Base-by-base conservation (phyloP, 1,140 invertebrate genomes). In the Cardiocondyla obscurior region DNA sequence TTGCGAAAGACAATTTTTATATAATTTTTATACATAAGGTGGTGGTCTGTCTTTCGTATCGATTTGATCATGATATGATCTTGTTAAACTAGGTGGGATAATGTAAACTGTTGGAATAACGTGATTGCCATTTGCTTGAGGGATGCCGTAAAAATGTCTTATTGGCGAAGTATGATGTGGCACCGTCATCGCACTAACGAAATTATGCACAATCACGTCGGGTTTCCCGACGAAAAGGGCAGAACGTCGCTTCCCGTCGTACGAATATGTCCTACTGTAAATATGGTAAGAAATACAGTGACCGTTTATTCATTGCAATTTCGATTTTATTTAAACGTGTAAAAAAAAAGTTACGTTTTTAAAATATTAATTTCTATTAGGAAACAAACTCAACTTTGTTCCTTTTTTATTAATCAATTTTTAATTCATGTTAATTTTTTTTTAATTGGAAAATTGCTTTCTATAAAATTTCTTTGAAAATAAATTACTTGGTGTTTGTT, bases 261-360 rank as follows among this genome's bases (percentile, higher is more conserved):
- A 49, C 76, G 67, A 92, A 90, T 92, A 94, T 93, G 92, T 89
- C 69, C 84, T 84, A 89, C 73, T 81, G 73, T 55, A 87, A 83
- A 62, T 85, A 90, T 88, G 92, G 92, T 93, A 87, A 92, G 91
- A 89, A 70, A 49, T 19, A 62, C 7, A 55, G 28, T 39, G 22
- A 39, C n/a, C 19, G 7, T 33, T 70, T 1, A 0, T 25, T 70
- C 14, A 7, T 0, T 6, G 6, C 1, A 42, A 64, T 14, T 69
- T 49, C 1, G 0, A 4, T 53, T 22, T 6, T 0, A 30, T 30
- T 46, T 46, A 16, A 3, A 12, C 7, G 5, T 8, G 14, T 46
- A 3, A 46, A 46, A 42, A 44, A 28, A 25, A 16, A n/a, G 44
- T 16, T 14, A 46, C n/a, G 6, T 28, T 6, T 10, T 65, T 49